Evolutionary conservation across 2,797 vertebrate species (phyloP), one percentile per base, ranked within the genome.

Genomic region (Squalus acanthias): DNA sequence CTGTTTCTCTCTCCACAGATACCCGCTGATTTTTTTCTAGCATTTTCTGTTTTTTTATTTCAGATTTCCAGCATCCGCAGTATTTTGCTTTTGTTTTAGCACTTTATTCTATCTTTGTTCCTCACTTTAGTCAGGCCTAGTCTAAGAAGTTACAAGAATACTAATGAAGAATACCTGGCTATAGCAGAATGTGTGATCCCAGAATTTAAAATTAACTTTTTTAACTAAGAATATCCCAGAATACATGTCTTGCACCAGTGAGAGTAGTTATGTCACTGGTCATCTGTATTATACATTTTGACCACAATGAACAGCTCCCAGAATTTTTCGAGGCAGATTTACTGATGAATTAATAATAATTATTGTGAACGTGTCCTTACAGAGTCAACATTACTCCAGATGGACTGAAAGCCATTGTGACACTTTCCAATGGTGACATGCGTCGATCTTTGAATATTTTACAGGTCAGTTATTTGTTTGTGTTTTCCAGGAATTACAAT

Each of bases 331-430:
- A 60, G 12, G 33, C 12, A 24, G 33, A 3, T 4, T 57, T 13
- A 33, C 22, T 60, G 88, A 91, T 63, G 26, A 29, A 29, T 57
- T 76, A 29, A 95, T 3, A n/a, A 12, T 20, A 15, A 60, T 76
- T 53, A 46, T 46, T 46, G 60, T 96, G 20, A 26, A 22, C 33
- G 0, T 96, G 39, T 96, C 39, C 96, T 96, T 97, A 69, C 97
- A 99, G 99, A 96, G 98, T 99, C 96, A 98, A 99, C 4, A 95
- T 99, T 89, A 98, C 97, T 0, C 98, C 99, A 94, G 99, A 99
- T 0, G 99, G 99, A 96, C 98, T 99, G 98, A 99, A 99, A 96
- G 99, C 99, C 3, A 97, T 99, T 8, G 98, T 99, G 96, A 99
- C 99, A 0, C 98, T 99, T 88, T 99, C 99, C 0, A 98, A 98